Evolutionary conservation across 2,113 vertebrate species (phyloP).

Genomic region (Ctenodactylus gundi): DNA sequence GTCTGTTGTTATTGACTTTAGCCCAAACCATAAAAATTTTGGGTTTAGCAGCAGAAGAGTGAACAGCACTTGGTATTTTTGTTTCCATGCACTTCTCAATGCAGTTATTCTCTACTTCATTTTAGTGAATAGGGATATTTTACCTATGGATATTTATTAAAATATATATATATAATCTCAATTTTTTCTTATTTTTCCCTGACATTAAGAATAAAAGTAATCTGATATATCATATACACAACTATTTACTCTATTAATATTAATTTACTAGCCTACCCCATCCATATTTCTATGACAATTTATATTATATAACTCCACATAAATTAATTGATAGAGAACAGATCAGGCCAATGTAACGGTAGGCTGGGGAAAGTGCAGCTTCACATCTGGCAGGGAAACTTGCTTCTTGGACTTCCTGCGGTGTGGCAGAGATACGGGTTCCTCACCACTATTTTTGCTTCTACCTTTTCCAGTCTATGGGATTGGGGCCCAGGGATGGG

Average conservation of each 20-base stretch:
- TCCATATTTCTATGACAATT: background rate
- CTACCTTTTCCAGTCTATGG: background rate
- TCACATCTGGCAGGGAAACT: background rate
- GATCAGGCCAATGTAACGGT: background rate
- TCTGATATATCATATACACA: background rate
- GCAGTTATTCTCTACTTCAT: background rate
- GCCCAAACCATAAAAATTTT: conserved; percentile 4
- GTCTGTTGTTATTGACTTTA: background rate
- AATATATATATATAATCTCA: background rate
- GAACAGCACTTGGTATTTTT: background rate
- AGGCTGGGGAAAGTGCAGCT: background rate
- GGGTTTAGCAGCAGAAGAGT: background rate
- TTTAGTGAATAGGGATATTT: background rate
- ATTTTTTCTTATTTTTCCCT: background rate
- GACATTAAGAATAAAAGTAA: background rate
- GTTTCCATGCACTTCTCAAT: background rate
- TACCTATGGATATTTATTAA: background rate
- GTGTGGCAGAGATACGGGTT: background rate
- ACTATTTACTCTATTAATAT: background rate
- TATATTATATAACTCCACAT: background rate
- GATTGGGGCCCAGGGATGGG: background rate
- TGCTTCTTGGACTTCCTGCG: background rate
- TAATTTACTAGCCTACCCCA: background rate
- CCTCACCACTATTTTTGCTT: background rate
- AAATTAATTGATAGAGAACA: background rate